phyloP scores from a whole-genome alignment of 1,140 invertebrate genomes.

The Pollicipes pollicipes region DNA sequence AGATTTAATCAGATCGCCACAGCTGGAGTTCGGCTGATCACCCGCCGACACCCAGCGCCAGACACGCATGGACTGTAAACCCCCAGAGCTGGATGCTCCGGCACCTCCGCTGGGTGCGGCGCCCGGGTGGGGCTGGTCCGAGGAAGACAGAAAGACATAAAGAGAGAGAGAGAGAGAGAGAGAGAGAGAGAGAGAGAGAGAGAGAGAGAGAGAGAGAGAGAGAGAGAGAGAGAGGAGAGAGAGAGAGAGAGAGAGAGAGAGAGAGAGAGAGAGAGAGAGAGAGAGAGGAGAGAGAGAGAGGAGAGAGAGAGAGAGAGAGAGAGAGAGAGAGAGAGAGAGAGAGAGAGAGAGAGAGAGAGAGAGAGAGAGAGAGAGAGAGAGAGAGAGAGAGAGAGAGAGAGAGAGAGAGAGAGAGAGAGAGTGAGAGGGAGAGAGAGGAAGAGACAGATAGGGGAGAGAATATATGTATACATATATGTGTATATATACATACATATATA shows the following conservation, averaged over 20 bases:
- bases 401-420: conserved; percentile 5
- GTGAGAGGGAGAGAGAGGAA: background rate
- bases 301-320: conserved; percentile 1
- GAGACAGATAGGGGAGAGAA: conserved; percentile 1
- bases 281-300: background rate
- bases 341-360: background rate
- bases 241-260: conserved; percentile 2
- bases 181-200: conserved; percentile 2
- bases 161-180: background rate
- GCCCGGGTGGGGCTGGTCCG: too few species aligned
- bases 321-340: conserved; percentile 5
- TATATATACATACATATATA: too few species aligned
- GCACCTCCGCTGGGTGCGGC: too few species aligned
- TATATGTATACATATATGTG: too few species aligned
- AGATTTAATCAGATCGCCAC: too few species aligned
- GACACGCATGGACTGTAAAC: too few species aligned
- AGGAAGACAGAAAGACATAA: too few species aligned
- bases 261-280: conserved; percentile 5
- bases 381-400: background rate
- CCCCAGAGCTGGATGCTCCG: too few species aligned
- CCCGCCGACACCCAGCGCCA: too few species aligned
- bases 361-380: background rate
- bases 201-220: conserved; percentile 5
- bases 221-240: conserved; percentile 5
- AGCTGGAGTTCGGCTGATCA: too few species aligned